Evolutionary conservation across 1,140 invertebrate genomes (phyloP), one percentile per base, ranked within the genome.

Genomic region (Drosophila kohkoa): DNA sequence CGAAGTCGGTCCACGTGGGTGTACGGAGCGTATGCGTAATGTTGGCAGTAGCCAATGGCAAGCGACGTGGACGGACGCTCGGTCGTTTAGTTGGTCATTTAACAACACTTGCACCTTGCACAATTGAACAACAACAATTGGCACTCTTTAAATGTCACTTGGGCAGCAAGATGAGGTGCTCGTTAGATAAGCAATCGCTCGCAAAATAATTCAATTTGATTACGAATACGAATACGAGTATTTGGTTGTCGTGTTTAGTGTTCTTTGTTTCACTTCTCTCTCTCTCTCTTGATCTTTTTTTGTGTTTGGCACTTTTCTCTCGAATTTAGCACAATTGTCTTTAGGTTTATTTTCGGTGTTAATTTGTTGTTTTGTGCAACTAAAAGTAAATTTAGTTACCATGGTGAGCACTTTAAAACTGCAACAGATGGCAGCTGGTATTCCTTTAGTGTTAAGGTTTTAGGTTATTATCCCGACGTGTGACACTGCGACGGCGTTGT

Each of bases 351-450:
- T 54, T 68, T 73, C 55, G 48, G 73, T 71, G 52, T 65, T 63
- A 45, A 25, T 54, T 60, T 65, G 57, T 25, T 25, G 59, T 74
- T 55, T 59, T 69, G 55, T 51, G 64, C 30, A 68, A 72, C 54
- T 77, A 60, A 30, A 67, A 35, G 43, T 54, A 30, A 58, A 38
- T 62, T 55, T 64, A 41, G 54, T 82, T 92, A 92, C 90, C 90
- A 92, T 92, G 55, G 72, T 92, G 75, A 83, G 82, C 90, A 92
- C 90, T 90, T 79, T 89, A 13, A 62, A n/a, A 78, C 81, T 81
- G 70, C 81, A 77, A 74, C 72, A 75, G 78, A 69, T 15, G 63
- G 73, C 77, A 76, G 75, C 68, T 20, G 58, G 15, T 54, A 38
- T 51, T 48, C 54, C 55, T 43, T 74, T 52, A 41, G 69, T 30